These are phyloP conservation scores for Bombus confusus DNA, from an alignment of 1,140 invertebrate genomes.

Conservation along the genomic window DNA sequence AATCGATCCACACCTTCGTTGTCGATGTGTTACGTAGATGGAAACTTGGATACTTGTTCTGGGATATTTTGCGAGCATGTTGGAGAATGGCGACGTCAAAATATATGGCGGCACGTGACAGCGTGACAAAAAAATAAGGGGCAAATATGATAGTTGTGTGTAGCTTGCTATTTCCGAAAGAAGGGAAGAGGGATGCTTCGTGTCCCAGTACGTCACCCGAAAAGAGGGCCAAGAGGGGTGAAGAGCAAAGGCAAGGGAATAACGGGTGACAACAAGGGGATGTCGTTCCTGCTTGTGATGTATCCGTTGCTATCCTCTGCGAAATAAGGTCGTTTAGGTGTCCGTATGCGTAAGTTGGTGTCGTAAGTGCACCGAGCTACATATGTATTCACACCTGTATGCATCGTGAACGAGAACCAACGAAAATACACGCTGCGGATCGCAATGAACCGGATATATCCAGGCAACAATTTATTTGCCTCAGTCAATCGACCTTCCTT, in stretches of 20 bases:
- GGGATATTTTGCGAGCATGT: constrained; percentile 49
- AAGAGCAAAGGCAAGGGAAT: constrained; percentile 3
- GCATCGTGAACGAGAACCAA: constrained; percentile 6
- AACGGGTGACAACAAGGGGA: constrained; percentile 51
- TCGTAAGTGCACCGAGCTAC: neutral
- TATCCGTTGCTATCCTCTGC: constrained; percentile 51
- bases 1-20: neutral
- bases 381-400: neutral
- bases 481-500: constrained; percentile 27
- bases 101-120: constrained; percentile 74
- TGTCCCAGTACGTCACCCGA: neutral
- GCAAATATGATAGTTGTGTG: constrained; percentile 76
- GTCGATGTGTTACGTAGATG: constrained; percentile 18
- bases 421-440: constrained; percentile 13
- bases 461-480: constrained; percentile 43
- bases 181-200: constrained; percentile 16
- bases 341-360: constrained; percentile 17
- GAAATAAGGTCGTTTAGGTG: constrained; percentile 50
- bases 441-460: neutral
- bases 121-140: constrained; percentile 71
- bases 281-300: constrained; percentile 49
- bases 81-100: constrained; percentile 68
- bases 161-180: constrained; percentile 70
- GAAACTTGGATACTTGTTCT: constrained; percentile 16
- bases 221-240: constrained; percentile 35